Evolutionary conservation across 2,888 invertebrate species (phyloP), one percentile per base, ranked within the genome.

Genomic region (Rhimphoctona megacephalus): DNA sequence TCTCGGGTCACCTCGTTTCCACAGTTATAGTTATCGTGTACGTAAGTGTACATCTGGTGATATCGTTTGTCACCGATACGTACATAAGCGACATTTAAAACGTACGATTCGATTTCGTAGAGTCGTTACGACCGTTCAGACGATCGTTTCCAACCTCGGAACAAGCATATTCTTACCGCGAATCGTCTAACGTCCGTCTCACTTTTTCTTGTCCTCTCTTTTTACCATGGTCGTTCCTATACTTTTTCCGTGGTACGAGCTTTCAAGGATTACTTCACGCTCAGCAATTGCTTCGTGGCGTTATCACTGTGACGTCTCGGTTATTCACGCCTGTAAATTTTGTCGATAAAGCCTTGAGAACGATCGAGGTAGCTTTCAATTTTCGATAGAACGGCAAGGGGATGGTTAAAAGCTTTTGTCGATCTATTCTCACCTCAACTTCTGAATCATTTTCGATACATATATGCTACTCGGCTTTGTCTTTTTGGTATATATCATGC

Each of bases 281-380:
- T 76, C 77, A 69, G 73, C 77, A 83, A 80, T 78, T 83, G 83
- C 80, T 73, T 69, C 52, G 61, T 61, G 66, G 66, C 36, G 83
- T 83, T 86, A 81, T 83, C 80, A 74, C 61, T 61, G 39, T 49
- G 83, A 57, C 76, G 66, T 80, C 36, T 46, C 83, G 72, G 81
- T 83, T 86, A 83, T 83, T 83, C 86, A 57, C 72, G 70, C 66
- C 77, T 36, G 77, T 83, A 81, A 86, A 86, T 83, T 84, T 84
- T 81, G 77, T 36, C 61, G 83, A 86, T 86, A 86, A 83, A 82
- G 77, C 64, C 67, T 74, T 64, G 73, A 70, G 76, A 25, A 83
- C 76, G 86, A 86, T 36, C 77, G 72, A 77, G 67, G 72, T 69
- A 86, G 66, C 78, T 78, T 83, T 83, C 73, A 78, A 78, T 83